These are phyloP conservation scores for Mimumesa dahlbomi DNA, from an alignment of 2,888 invertebrate species.

Conservation along the genomic window DNA sequence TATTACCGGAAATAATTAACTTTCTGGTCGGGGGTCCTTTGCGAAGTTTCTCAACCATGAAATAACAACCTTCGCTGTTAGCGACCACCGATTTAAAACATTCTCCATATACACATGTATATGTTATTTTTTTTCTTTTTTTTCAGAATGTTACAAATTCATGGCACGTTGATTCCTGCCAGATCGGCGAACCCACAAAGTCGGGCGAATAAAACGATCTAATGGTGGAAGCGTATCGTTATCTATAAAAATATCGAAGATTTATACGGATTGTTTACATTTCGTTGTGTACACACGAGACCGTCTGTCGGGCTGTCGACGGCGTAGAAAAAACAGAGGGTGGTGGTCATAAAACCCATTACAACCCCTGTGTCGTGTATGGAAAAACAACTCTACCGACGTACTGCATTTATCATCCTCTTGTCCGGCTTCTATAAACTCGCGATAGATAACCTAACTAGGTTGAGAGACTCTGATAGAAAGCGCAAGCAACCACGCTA, in stretches of 20 bases:
- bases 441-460: background rate
- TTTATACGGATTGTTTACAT: slow-evolving; percentile 29
- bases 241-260: slow-evolving; percentile 14
- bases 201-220: background rate
- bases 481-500: background rate
- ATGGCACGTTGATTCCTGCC: too few relatives aligned
- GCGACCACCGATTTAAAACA: background rate
- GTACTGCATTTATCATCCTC: slow-evolving; percentile 24
- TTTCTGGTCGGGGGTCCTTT: background rate
- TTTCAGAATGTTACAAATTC: too few relatives aligned
- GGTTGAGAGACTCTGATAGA: slow-evolving; percentile 3
- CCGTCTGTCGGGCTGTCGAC: background rate
- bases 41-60: background rate
- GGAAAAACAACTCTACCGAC: slow-evolving; percentile 30
- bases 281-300: background rate
- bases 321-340: slow-evolving; percentile 5
- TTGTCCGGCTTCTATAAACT: slow-evolving; percentile 7
- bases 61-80: background rate
- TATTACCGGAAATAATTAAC: background rate
- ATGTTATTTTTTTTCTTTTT: too few relatives aligned
- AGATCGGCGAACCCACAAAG: too few relatives aligned
- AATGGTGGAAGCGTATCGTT: background rate
- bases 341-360: slow-evolving; percentile 31
- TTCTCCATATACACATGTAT: too few relatives aligned
- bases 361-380: slow-evolving; percentile 8